Conservation (phyloP, 2,888 invertebrate genomes). For the Limnephilus marmoratus region DNA sequence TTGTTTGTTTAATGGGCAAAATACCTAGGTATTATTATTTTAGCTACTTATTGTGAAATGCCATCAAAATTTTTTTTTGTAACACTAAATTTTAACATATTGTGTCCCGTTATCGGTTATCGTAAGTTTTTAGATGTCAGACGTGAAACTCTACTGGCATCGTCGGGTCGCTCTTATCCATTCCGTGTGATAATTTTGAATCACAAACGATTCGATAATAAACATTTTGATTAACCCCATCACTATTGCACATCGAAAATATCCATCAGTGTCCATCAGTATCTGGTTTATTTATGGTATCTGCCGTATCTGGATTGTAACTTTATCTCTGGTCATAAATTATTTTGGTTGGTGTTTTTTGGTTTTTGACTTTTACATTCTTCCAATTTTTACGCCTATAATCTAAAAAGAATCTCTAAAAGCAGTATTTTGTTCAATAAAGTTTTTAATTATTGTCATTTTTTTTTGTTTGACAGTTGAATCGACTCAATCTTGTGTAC, state of each 20-base stretch:
- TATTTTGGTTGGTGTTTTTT: neutral
- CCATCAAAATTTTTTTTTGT: too few species aligned
- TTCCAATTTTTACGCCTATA: neutral
- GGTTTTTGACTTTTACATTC: neutral
- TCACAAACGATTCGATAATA: neutral
- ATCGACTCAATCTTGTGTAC: neutral
- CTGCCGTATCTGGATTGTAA: neutral
- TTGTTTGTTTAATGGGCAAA: too few species aligned
- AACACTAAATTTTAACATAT: too few species aligned
- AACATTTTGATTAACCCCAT: neutral
- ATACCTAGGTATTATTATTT: too few species aligned
- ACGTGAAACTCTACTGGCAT: too few species aligned
- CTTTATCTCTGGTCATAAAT: neutral
- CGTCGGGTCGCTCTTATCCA: too few species aligned
- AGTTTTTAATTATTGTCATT: neutral
- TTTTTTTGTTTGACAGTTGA: neutral
- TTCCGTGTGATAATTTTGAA: neutral
- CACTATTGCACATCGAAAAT: neutral
- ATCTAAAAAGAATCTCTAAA: neutral
- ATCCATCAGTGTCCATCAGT: neutral
- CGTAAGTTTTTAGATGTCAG: too few species aligned
- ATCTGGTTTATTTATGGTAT: too few species aligned
- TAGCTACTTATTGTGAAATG: too few species aligned
- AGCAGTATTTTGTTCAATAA: neutral
- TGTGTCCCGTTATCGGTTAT: too few species aligned